Conservation (phyloP, 2,888 invertebrate genomes). For the Erebia epiphron region DNA sequence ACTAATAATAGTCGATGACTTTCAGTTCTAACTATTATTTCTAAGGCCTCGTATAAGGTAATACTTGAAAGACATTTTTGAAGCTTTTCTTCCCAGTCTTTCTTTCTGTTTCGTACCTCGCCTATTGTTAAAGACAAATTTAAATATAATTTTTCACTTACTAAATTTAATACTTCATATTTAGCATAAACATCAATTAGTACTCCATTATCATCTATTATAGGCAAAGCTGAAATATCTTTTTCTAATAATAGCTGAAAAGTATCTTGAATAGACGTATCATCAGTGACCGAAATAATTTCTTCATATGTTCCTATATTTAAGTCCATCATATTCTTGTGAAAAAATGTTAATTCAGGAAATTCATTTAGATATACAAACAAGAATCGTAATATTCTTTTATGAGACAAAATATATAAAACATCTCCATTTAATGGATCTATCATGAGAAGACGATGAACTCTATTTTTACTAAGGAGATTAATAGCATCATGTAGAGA, state of each 20-base stretch:
- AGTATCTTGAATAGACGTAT: constrained; percentile 70
- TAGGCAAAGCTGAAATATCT: constrained; percentile 75
- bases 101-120: constrained; percentile 93
- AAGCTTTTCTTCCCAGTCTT: constrained; percentile 96
- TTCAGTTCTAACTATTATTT: constrained; percentile 95
- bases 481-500: constrained; percentile 78
- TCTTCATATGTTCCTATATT: constrained; percentile 76
- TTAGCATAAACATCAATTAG: constrained; percentile 77
- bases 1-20: constrained; percentile 84
- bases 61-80: constrained; percentile 94
- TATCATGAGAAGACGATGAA: constrained; percentile 73
- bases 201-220: constrained; percentile 69
- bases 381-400: constrained; percentile 74
- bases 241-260: constrained; percentile 73
- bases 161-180: constrained; percentile 87
- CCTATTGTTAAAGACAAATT: constrained; percentile 93
- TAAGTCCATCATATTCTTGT: constrained; percentile 69
- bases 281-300: constrained; percentile 69
- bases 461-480: constrained; percentile 69
- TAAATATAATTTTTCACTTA: constrained; percentile 96
- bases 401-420: constrained; percentile 74
- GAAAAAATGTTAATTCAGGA: constrained; percentile 77
- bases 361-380: constrained; percentile 79
- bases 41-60: constrained; percentile 92
- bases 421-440: constrained; percentile 73